Conservation (phyloP, 2,113 vertebrate species). For the Trematocara marginatum region DNA sequence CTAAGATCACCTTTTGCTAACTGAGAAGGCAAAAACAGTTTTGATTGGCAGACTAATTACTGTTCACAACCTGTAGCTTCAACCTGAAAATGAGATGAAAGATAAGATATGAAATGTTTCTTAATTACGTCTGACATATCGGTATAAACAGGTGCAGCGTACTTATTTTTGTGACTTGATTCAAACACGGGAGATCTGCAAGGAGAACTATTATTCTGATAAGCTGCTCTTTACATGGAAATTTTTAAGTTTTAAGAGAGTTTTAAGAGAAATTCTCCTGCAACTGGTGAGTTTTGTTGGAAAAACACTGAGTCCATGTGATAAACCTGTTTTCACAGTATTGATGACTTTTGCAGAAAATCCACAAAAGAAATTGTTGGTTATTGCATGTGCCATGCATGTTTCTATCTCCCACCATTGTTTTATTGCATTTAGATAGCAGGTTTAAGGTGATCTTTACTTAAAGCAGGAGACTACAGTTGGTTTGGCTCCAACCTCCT, state of each 20-base stretch:
- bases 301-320: background rate
- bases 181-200: background rate
- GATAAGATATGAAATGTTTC: background rate
- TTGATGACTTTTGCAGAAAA: background rate
- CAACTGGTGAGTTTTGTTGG: background rate
- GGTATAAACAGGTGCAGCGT: background rate
- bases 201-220: background rate
- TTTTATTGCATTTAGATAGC: background rate
- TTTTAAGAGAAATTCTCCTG: background rate
- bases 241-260: background rate
- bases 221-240: background rate
- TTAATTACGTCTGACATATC: background rate
- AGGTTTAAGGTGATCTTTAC: background rate
- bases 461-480: background rate
- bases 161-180: background rate
- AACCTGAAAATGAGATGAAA: background rate
- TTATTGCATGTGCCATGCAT: background rate
- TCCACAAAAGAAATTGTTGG: background rate
- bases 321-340: background rate
- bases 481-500: background rate
- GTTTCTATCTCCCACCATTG: background rate
- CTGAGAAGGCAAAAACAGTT: background rate
- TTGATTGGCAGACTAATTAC: background rate
- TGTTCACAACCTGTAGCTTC: background rate
- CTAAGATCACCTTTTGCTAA: background rate